Base-by-base conservation (phyloP, 2,113 vertebrate species). In the Tachycineta bicolor region DNA sequence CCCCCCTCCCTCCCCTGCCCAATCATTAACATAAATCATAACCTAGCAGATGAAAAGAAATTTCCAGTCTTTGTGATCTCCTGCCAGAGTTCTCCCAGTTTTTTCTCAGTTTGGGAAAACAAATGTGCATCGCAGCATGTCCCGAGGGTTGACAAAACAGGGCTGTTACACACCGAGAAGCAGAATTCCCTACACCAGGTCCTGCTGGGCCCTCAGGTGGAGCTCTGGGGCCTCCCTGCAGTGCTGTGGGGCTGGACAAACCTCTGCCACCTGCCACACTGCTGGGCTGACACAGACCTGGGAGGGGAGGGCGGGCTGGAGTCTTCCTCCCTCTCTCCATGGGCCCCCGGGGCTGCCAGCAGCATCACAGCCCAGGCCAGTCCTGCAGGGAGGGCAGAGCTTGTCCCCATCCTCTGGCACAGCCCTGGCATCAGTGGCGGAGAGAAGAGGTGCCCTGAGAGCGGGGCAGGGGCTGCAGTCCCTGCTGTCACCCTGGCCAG, bases 1-100 rank as follows among this genome's bases (percentile, higher is more conserved):
- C 89, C 65, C 93, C 94, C 94, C 88, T 94, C 90, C 93, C 93
- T 90, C 83, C 92, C 89, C 71, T 93, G 86, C 94, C 96, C 94
- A 92, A 84, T 94, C 92, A 89, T 95, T 94, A 96, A 93, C 96
- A 96, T 97, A 96, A 97, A 97, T 96, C 96, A 95, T 94, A 97
- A 96, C 96, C 92, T 93, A 95, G 96, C 80, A 93, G 94, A 96
- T 96, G 94, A 96, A 96, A 96, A 96, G 96, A 97, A 95, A 96
- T 94, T 94, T 93, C 93, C 85, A 95, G 83, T 21, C 94, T 86
- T 96, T 97, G 93, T 96, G 96, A 96, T 97, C 92, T 97, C 92
- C 92, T 96, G 94, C 96, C 92, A 97, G 93, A 83, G 92, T 93
- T 95, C 96, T 95, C 88, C 92, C 92, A 84, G 90, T 96, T 93